Evolutionary conservation across 2,113 vertebrate species (phyloP).

Genomic region (Sylvilagus bachmani): DNA sequence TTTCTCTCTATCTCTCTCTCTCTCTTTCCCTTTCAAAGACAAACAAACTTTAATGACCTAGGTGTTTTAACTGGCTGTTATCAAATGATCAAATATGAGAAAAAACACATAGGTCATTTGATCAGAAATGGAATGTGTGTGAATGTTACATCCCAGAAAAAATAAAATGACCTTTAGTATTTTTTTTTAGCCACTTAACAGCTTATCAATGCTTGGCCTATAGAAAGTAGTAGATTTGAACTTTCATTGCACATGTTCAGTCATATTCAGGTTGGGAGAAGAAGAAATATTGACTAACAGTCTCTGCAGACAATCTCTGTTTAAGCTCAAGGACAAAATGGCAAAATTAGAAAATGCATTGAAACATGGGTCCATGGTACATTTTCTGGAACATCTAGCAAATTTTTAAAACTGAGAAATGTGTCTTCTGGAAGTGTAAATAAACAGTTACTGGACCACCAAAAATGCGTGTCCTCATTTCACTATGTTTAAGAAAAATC

Average conservation of each 20-base stretch:
- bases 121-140: neutral
- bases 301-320: constrained; percentile 15
- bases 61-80: neutral
- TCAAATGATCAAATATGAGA: neutral
- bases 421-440: neutral
- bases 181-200: neutral
- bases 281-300: neutral
- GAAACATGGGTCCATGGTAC: neutral
- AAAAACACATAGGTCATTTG: neutral
- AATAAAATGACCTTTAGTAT: neutral
- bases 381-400: neutral
- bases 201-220: neutral
- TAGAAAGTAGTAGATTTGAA: neutral
- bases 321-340: neutral
- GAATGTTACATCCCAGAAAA: neutral
- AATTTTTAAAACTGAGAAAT: constrained; percentile 32
- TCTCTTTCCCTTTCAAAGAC: no score
- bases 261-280: neutral
- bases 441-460: neutral
- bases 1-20: no score
- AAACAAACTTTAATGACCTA: no score
- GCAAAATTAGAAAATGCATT: neutral
- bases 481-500: neutral
- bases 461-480: constrained; percentile 41
- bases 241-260: neutral